Base-by-base conservation (phyloP, 1,140 invertebrate genomes). In the Luehdorfia chinensis region DNA sequence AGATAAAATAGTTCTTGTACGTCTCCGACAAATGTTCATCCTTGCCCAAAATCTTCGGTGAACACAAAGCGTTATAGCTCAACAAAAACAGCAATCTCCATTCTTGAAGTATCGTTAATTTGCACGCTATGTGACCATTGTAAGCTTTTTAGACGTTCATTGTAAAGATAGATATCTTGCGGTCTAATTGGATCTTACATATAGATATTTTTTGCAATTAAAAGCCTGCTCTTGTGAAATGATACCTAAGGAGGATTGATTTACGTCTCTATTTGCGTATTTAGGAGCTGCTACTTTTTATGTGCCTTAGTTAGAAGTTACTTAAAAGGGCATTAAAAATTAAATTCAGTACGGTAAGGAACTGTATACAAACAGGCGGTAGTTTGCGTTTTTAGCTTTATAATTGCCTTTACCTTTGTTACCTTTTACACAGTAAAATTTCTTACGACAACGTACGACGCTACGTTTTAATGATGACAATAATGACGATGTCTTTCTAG, bases 71-170 rank as follows among this genome's bases (percentile, higher is more conserved):
- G 51, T 27, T 58, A 48, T 45, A 28, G 50, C 32, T 15, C 37
- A 59, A 68, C 66, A 68, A 75, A 77, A 51, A 50, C 58, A 43
- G 45, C 52, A 59, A 55, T 37, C 61, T 47, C 59, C 59, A 41
- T 65, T 61, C 64, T 63, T 59, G 50, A 47, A 52, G 50, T 59
- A 57, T 58, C 46, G 62, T 73, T 71, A 67, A 81, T 77, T 80
- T 66, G 65, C 59, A 50, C 46, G 47, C 46, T 58, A 55, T 47
- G 5, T 33, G 16, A 50, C 21, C 12, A 46, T 45, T 52, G 46
- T 30, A 32, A 39, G 36, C 18, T 19, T 44, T 49, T 39, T 25
- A 39, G 6, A 11, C 34, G 36, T 39, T 39, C 21, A 19, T 39
- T 39, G 8, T 23, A 23, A 23, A 39, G 21, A 13, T 39, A 11